Evolutionary conservation across 2,888 invertebrate genomes (phyloP), one percentile per base, ranked within the genome.

Genomic region (Nebria brevicollis): DNA sequence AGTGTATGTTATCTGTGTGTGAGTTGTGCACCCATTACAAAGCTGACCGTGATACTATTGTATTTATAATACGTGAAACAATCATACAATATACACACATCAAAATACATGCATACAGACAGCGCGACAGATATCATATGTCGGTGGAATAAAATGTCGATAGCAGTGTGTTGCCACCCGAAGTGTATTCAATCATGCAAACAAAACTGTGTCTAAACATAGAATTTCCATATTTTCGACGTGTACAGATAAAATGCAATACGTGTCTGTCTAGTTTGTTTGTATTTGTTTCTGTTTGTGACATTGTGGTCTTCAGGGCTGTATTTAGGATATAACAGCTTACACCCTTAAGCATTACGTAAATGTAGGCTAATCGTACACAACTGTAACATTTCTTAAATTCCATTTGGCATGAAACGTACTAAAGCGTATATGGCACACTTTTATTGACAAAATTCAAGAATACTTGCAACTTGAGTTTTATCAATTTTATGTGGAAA

Each of bases 161-260:
- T 75, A 70, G 70, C 70, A 70, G 70, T 25, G n/a, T 15, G 70
- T 34, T 25, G 75, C 20, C 68, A 26, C 68, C 11, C 43, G 73
- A 79, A 75, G 79, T 79, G 79, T 79, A 79, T 79, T 79, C 79
- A 79, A 79, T 79, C 79, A 79, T 75, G 66, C 79, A 75, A 75
- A 79, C 79, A 73, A 43, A 73, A 79, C 75, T 66, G 68, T 75
- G 75, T 75, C 79, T 79, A 75, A 70, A 79, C 79, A 79, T 25
- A 66, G 75, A 74, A 79, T 79, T 79, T 79, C 66, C 79, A 79
- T 79, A 79, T 79, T 77, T 79, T 43, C 74, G 66, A 75, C 79
- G 54, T 70, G 70, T 75, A 65, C 41, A 66, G 73, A 79, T 43
- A 74, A 42, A 74, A n/a, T 15, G 11, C 4, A 70, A 70, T 72